Conservation (phyloP, 2,797 vertebrate genomes). For the Lateolabrax maculatus region DNA sequence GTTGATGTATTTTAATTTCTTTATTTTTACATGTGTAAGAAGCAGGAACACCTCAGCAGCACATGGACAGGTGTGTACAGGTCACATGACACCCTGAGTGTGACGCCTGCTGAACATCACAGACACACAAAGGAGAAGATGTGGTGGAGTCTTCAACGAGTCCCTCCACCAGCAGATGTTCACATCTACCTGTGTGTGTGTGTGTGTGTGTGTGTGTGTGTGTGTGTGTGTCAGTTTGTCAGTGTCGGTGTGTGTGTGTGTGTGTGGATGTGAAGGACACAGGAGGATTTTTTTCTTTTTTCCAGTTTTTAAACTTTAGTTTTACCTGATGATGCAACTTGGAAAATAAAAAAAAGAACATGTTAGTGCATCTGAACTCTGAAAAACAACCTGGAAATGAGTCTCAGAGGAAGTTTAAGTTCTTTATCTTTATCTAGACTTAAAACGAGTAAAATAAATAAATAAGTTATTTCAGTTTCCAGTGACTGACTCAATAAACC, state of each 20-base stretch:
- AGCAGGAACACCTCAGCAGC: too few species aligned
- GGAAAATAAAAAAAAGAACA: background rate
- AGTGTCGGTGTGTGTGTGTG: background rate
- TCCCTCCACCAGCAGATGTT: too few species aligned
- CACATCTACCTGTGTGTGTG: too few species aligned
- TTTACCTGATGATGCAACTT: rapidly evolving
- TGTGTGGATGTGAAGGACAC: background rate
- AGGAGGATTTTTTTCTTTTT: background rate
- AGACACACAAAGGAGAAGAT: too few species aligned
- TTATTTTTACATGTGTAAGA: too few species aligned
- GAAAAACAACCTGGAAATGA: background rate
- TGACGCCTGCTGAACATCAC: too few species aligned
- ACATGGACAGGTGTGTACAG: too few species aligned
- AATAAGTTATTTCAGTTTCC: background rate
- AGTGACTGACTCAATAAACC: too few species aligned
- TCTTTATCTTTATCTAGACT: background rate
- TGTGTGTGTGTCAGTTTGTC: background rate
- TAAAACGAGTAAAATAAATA: background rate
- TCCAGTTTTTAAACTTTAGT: background rate
- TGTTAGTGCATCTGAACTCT: background rate
- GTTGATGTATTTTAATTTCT: too few species aligned
- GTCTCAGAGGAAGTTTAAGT: background rate
- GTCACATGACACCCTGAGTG: too few species aligned
- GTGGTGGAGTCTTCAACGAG: too few species aligned
- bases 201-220: too few species aligned